Percentiles rank a stretch among this genome's conserved stretches.
Evolutionary conservation across 2,888 invertebrate genomes (phyloP).

Genomic region (Xylota segnis): DNA sequence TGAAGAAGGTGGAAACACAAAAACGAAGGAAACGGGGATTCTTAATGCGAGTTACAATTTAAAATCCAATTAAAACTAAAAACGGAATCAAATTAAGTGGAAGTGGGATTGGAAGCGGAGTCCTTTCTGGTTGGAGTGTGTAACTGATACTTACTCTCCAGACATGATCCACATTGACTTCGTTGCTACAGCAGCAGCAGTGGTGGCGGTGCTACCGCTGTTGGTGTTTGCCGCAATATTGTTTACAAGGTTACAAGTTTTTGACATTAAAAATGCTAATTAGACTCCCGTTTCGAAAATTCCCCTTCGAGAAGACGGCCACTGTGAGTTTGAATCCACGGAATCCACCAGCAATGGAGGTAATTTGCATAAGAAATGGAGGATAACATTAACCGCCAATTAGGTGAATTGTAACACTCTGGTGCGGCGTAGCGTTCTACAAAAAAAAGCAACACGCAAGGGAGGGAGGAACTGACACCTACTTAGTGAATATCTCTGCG

Average conservation of each 20-base stretch:
- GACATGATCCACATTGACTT: slow-evolving; percentile 76
- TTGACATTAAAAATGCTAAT: slow-evolving; percentile 84
- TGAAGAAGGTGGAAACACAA: slow-evolving; percentile 41
- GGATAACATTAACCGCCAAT: slow-evolving; percentile 84
- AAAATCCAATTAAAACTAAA: slow-evolving; percentile 77
- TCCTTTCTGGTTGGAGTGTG: slow-evolving; percentile 44
- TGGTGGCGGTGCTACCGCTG: slow-evolving; percentile 14
- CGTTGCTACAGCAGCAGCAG: slow-evolving; percentile 25
- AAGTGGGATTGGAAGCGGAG: slow-evolving; percentile 64
- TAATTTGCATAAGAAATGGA: slow-evolving; percentile 79
- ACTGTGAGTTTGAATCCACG: slow-evolving; percentile 38
- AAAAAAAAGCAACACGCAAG: slow-evolving; percentile 30
- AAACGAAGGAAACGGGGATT: slow-evolving; percentile 53
- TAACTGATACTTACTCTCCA: slow-evolving; percentile 68
- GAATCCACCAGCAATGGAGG: slow-evolving; percentile 70
- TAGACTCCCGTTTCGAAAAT: slow-evolving; percentile 80
- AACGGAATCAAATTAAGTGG: slow-evolving; percentile 76
- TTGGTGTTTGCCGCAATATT: slow-evolving; percentile 77
- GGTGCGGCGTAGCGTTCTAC: slow-evolving; percentile 77
- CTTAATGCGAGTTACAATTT: slow-evolving; percentile 76
- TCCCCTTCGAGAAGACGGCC: slow-evolving; percentile 51
- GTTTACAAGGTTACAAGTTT: slow-evolving; percentile 82
- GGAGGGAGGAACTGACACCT: slow-evolving; percentile 59
- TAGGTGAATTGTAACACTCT: slow-evolving; percentile 84
- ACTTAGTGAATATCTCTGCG: slow-evolving; percentile 70